These are phyloP conservation scores for Entelurus aequoreus DNA, from an alignment of 2,113 vertebrate genomes.

Conservation along the genomic window DNA sequence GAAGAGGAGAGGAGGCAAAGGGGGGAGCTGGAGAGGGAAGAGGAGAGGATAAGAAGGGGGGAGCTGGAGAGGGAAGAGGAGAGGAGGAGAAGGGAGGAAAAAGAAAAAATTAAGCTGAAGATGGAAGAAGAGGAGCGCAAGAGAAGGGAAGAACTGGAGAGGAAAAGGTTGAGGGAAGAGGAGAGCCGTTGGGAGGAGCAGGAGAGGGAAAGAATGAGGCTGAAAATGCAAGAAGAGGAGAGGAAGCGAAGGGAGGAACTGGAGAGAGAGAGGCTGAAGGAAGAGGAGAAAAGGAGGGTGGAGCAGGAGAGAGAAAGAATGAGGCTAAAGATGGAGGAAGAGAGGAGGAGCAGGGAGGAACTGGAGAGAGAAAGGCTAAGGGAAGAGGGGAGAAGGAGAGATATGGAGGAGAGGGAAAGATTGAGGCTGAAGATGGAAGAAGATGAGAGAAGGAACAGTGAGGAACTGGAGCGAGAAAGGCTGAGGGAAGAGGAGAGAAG, in stretches of 20 bases:
- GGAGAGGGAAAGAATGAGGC: conserved; percentile 18
- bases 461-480: background rate
- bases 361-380: background rate
- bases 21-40: background rate
- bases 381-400: background rate
- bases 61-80: background rate
- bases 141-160: background rate
- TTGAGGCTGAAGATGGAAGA: background rate
- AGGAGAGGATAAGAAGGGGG: background rate
- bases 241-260: conserved; percentile 19
- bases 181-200: conserved; percentile 9
- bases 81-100: background rate
- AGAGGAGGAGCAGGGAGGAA: conserved; percentile 20
- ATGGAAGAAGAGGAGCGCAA: background rate
- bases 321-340: conserved; percentile 17
- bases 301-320: background rate
- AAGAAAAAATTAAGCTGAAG: conserved; percentile 3
- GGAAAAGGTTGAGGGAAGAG: conserved; percentile 6
- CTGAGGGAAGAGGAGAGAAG: background rate
- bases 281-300: conserved; percentile 4
- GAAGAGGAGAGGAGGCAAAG: background rate
- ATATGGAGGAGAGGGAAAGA: background rate
- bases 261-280: conserved; percentile 25
- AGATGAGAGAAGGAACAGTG: background rate
- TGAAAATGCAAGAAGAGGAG: conserved; percentile 19